Base-by-base conservation (phyloP, 2,888 invertebrate species). In the Andrena hattorfiana region DNA sequence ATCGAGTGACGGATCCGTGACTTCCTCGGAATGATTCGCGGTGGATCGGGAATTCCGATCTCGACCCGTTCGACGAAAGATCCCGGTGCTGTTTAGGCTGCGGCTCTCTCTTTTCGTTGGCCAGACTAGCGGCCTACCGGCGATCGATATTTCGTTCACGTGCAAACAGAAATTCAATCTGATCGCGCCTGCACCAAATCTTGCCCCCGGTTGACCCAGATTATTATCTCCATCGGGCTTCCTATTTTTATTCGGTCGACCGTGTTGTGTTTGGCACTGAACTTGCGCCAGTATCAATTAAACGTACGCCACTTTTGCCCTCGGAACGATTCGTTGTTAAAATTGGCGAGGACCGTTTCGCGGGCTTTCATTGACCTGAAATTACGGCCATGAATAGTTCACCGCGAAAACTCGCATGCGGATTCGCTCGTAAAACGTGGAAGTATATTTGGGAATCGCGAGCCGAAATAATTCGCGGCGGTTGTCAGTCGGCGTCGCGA, bases 141-240 rank as follows among this genome's bases (percentile, higher is more conserved):
- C 20, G 63, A 77, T 87, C 87, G 80, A 81, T 78, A 85, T 84
- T 66, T 87, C 59, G 60, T 63, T 42, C 83, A 74, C 74, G 87
- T 87, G 75, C 77, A 80, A 84, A 80, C 68, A 73, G 77, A 85
- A 85, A 81, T 87, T 76, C 85, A 87, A 82, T 86, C 86, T n/a
- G 78, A 83, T 87, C 87, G 78, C 60, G 48, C 63, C 62, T 62
- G 77, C 81, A 49, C 51, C 76, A 76, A 76, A 81, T 87, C 78
- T 85, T 71, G 63, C 73, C 76, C 73, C 42, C 56, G 3, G 51
- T 59, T 73, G 86, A 86, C 87, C 88, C 60, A 83, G 81, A 87
- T 87, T 77, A 77, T 83, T 69, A 84, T 75, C 81, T 70, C 56
- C 60, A 42, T 72, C 63, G 81, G 8, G 63, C 67, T 67, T 60